Base-by-base conservation (phyloP, 2,113 vertebrate genomes). In the Leucoraja erinaceus region DNA sequence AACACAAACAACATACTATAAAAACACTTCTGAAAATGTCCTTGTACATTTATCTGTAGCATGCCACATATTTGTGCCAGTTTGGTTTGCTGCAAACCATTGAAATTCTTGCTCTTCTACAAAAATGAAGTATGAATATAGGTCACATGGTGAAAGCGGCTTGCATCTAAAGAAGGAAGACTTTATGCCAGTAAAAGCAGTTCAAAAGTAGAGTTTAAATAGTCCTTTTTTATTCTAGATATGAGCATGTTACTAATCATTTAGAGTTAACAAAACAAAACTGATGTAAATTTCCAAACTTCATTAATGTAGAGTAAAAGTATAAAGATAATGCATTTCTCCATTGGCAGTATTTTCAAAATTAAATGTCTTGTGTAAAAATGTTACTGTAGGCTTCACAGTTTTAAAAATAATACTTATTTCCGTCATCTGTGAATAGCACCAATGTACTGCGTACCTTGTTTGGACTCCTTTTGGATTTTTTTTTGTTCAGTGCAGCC, bases 301-400 rank as follows among this genome's bases (percentile, higher is more conserved):
- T 72, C 33, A 91, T 22, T 90, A 90, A 16, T 74, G 47, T 72
- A 72, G 12, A 72, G 88, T 68, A 90, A 91, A 91, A 25, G 20
- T 70, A 72, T 72, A 54, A 22, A 91, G 68, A 91, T 68, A 72
- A 25, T 47, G 33, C 90, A 91, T 91, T 74, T 91, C 38, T 91
- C 90, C 33, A 91, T 90, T 70, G 66, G 88, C 63, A 90, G 88
- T 90, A 72, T 47, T 72, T 91, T 91, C 90, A 72, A 38, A 90
- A 91, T 31, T 91, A 91, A 91, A 91, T 91, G 90, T 91, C 18
- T 91, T 22, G 66, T 91, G 90, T 91, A 91, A 91, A 91, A 91
- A 72, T 91, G 90, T 74, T 91, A 72, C 66, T 54, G 90, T 91
- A 72, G 68, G 66, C 66, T 68, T 91, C 68, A 74, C 70, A 72